A percentile compares a stretch with the other conserved stretches of the same genome.
Conservation (phyloP, 2,888 invertebrate species). For the Empis stercorea region DNA sequence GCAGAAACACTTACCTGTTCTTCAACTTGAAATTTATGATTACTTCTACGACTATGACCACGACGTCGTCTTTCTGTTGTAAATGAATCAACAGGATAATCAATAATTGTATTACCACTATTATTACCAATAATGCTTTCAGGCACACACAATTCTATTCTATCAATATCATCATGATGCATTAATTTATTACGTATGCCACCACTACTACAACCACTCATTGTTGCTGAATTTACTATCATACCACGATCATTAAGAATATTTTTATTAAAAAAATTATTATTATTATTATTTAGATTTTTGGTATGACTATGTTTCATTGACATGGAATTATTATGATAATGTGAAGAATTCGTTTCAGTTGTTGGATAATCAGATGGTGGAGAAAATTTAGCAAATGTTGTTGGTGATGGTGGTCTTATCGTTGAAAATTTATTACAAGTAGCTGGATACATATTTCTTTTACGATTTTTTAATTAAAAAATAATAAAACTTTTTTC, state of each 20-base stretch:
- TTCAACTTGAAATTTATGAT: constrained; percentile 33
- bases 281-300: not conserved
- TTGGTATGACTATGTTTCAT: constrained; percentile 6
- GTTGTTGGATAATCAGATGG: constrained; percentile 59
- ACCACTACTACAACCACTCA: constrained; percentile 17
- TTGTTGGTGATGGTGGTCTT: constrained; percentile 34
- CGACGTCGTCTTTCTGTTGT: constrained; percentile 27
- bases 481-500: no score
- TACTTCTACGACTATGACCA: constrained; percentile 30
- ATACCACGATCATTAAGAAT: constrained; percentile 11
- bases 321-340: constrained; percentile 6
- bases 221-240: constrained; percentile 19
- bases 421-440: constrained; percentile 26
- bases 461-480: not conserved
- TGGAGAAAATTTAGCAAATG: constrained; percentile 59
- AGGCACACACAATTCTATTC: constrained; percentile 34
- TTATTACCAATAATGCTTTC: constrained; percentile 23
- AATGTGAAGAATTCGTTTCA: constrained; percentile 6
- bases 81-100: constrained; percentile 24
- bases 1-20: constrained; percentile 33
- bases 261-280: not conserved
- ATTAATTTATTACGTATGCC: constrained; percentile 27
- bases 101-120: constrained; percentile 14
- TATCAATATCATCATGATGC: constrained; percentile 33
- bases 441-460: constrained; percentile 28